These are phyloP conservation scores for Drosophila lacicola DNA, from an alignment of 2,888 invertebrate species.

Conservation along the genomic window DNA sequence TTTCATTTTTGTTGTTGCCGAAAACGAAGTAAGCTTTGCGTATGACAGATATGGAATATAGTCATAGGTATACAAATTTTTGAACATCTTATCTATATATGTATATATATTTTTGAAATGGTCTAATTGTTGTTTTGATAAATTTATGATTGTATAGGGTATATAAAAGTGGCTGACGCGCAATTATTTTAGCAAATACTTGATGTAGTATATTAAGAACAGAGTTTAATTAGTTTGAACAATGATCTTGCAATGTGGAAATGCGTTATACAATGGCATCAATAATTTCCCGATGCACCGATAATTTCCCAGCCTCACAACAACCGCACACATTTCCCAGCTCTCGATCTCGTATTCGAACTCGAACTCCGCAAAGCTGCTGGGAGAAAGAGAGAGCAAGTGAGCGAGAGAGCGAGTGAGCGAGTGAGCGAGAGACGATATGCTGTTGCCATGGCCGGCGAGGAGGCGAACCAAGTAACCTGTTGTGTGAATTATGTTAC, in stretches of 20 bases:
- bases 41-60: no score
- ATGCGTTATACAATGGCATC: conserved; percentile 20
- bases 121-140: background rate
- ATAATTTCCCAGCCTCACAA: conserved; percentile 15
- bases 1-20: background rate
- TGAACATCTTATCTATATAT: background rate
- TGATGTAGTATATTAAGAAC: background rate
- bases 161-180: background rate
- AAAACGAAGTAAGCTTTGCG: background rate
- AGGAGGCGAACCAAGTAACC: conserved; percentile 59
- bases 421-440: background rate
- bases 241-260: conserved; percentile 1
- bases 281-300: conserved; percentile 24
- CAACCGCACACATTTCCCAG: conserved; percentile 24
- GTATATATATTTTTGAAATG: background rate
- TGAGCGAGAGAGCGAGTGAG: conserved; percentile 1
- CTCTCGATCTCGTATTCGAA: background rate
- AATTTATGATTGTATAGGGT: conserved; percentile 1
- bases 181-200: no score
- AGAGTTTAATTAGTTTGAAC: background rate
- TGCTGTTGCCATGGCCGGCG: conserved; percentile 38
- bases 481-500: conserved; percentile 84
- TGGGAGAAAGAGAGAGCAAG: conserved; percentile 1
- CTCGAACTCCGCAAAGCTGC: conserved; percentile 17
- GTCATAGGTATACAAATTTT: no score